Evolutionary conservation across 2,797 vertebrate genomes (phyloP).

Genomic region (Sus cebifrons): DNA sequence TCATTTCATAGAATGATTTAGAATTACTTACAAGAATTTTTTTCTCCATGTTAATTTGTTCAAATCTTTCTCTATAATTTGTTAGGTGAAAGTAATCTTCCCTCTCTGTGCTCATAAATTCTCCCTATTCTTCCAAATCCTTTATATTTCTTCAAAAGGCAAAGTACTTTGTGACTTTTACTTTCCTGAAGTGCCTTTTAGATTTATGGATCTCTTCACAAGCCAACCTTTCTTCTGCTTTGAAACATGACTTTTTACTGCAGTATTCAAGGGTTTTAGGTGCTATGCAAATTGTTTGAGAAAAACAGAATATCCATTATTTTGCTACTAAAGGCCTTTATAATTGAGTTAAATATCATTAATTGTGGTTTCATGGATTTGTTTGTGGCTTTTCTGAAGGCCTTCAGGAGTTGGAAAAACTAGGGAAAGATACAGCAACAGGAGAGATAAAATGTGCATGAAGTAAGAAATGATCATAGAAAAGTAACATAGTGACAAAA

Average conservation of each 20-base stretch:
- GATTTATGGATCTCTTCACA: not conserved
- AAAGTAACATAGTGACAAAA: slow-evolving; percentile 1
- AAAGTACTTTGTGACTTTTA: slow-evolving; percentile 1
- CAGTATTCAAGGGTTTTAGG: not conserved
- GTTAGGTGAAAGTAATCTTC: not conserved
- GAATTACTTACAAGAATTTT: slow-evolving; percentile 34
- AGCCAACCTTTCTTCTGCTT: slow-evolving; percentile 28
- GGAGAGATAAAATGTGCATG: slow-evolving; percentile 36
- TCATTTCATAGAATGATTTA: not conserved
- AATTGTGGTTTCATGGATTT: slow-evolving; percentile 55
- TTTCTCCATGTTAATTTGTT: not conserved
- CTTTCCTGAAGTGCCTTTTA: not conserved
- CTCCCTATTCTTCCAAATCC: not conserved
- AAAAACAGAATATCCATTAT: not conserved
- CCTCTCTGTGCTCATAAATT: not conserved
- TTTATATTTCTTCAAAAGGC: not conserved
- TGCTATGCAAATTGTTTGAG: slow-evolving; percentile 44
- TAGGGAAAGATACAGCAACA: not conserved
- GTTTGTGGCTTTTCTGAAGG: not conserved
- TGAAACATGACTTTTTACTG: slow-evolving; percentile 34
- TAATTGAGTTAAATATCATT: slow-evolving; percentile 34
- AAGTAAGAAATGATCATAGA: slow-evolving; percentile 42
- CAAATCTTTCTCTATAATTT: not conserved
- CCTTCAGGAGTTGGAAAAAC: not conserved
- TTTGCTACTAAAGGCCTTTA: slow-evolving; percentile 29